Conservation (phyloP, 2,888 invertebrate genomes). For the Dioctria linearis region DNA sequence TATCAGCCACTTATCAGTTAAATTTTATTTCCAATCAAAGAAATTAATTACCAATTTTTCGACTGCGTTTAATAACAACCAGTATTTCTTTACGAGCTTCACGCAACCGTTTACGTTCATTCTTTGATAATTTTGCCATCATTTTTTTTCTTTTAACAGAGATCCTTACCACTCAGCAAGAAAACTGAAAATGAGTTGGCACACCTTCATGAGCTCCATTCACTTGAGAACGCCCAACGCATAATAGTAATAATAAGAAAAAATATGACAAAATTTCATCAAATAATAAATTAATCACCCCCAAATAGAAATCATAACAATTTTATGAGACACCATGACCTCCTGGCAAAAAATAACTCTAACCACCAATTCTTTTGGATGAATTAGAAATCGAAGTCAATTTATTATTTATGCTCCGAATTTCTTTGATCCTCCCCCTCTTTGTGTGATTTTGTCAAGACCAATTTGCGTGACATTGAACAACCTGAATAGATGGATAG, state of each 20-base stretch:
- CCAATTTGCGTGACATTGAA: slow-evolving; percentile 46
- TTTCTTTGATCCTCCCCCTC: slow-evolving; percentile 2
- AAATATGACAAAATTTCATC: not conserved
- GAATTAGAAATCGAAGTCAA: slow-evolving; percentile 24
- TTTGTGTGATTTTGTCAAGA: slow-evolving; percentile 22
- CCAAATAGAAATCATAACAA: not conserved
- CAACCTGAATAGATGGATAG: not conserved
- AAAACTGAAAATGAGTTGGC: not conserved
- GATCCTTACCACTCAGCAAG: not conserved
- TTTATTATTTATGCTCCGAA: slow-evolving; percentile 32
- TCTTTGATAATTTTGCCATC: slow-evolving; percentile 33
- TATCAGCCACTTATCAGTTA: not conserved
- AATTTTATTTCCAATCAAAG: not conserved
- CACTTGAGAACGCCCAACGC: too few relatives aligned
- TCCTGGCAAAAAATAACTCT: slow-evolving; percentile 32
- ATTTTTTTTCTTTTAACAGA: slow-evolving; percentile 9
- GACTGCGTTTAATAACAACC: slow-evolving; percentile 45
- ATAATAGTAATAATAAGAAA: not conserved
- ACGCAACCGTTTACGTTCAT: slow-evolving; percentile 42
- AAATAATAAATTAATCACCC: slow-evolving; percentile 21
- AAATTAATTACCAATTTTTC: slow-evolving; percentile 37
- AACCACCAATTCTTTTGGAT: not conserved
- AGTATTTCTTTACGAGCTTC: slow-evolving; percentile 47
- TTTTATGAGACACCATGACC: slow-evolving; percentile 34
- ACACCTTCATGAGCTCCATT: not conserved